Evolutionary conservation across 2,888 invertebrate species (phyloP).

Genomic region (Diaperis boleti): DNA sequence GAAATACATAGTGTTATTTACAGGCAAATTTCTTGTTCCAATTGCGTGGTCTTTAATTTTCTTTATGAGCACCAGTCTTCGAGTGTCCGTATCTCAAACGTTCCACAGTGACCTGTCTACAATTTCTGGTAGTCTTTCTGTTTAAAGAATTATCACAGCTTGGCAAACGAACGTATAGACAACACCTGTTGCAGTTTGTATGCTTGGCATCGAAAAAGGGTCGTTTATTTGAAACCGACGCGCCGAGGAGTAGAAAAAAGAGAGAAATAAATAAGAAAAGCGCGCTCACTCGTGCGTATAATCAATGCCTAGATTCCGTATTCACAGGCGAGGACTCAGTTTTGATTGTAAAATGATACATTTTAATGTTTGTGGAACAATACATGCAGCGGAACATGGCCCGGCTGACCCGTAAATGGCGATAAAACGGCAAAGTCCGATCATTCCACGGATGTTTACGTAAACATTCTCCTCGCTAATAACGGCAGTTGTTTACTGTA

Average conservation of each 20-base stretch:
- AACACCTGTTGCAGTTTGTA: conserved; percentile 20
- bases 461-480: conserved; percentile 18
- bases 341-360: conserved; percentile 63
- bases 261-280: conserved; percentile 46
- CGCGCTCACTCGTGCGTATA: conserved; percentile 62
- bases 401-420: conserved; percentile 49
- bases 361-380: conserved; percentile 61
- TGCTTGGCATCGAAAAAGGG: conserved; percentile 1
- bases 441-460: conserved; percentile 21
- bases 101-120: too few relatives aligned
- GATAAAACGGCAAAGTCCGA: conserved; percentile 26
- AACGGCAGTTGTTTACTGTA: conserved; percentile 18
- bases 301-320: conserved; percentile 61
- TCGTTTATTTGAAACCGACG: conserved; percentile 27
- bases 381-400: conserved; percentile 57
- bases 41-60: too few relatives aligned
- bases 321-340: conserved; percentile 57
- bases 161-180: too few relatives aligned
- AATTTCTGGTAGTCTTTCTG: too few relatives aligned
- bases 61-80: too few relatives aligned
- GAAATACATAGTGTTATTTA: too few relatives aligned
- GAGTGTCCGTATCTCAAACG: too few relatives aligned
- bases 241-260: conserved; percentile 35
- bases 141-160: too few relatives aligned
- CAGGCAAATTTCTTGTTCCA: too few relatives aligned